A percentile compares a stretch with the other conserved stretches of the same genome.
These are phyloP conservation scores for Spinus pinus DNA, from an alignment of 2,797 vertebrate species.

Conservation along the genomic window DNA sequence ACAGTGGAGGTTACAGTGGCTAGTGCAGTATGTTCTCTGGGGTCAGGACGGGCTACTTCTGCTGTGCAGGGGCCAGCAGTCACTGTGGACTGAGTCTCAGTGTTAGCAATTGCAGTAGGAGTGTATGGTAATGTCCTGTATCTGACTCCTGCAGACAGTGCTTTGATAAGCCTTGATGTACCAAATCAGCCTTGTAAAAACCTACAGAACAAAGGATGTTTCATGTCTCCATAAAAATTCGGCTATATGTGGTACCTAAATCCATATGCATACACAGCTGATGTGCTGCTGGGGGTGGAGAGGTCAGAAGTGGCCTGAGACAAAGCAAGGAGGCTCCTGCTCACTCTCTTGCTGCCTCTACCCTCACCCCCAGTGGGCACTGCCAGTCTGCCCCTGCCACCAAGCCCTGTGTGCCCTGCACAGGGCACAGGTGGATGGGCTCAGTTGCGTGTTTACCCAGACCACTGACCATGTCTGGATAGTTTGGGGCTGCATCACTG, in stretches of 20 bases:
- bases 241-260: background rate
- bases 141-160: background rate
- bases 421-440: background rate
- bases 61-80: background rate
- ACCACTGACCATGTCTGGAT: background rate
- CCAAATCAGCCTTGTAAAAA: slow-evolving; percentile 19
- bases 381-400: background rate
- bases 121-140: background rate
- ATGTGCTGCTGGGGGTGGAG: background rate
- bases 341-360: background rate
- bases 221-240: background rate
- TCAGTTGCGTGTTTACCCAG: background rate
- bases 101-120: background rate
- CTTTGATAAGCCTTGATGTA: background rate
- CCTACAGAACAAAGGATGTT: background rate
- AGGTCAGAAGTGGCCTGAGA: background rate
- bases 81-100: background rate
- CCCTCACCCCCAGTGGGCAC: too few relatives aligned
- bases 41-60: background rate
- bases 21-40: background rate
- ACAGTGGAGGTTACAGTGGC: accelerated
- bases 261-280: background rate
- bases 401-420: accelerated
- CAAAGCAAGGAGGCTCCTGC: background rate
- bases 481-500: accelerated